Percentiles rank a stretch among this genome's conserved stretches.
Evolutionary conservation across 2,888 invertebrate species (phyloP).

Genomic region (Clusia tigrina): DNA sequence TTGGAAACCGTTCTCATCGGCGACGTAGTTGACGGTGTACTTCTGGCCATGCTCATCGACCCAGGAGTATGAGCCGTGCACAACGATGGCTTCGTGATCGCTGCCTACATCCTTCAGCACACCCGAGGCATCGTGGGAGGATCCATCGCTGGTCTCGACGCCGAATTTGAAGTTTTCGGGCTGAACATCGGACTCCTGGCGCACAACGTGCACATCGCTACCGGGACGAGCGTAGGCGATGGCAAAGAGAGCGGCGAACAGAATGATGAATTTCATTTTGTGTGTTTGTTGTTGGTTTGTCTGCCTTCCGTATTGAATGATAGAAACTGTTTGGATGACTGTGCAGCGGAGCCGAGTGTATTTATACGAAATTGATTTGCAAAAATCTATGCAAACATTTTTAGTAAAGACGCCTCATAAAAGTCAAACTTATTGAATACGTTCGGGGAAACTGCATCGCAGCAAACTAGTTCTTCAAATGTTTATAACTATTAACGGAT

Average conservation of each 20-base stretch:
- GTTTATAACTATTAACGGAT: too few species aligned
- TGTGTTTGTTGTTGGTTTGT: slow-evolving; percentile 23
- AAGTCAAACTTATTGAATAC: too few species aligned
- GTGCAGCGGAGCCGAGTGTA: too few species aligned
- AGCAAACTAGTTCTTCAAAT: too few species aligned
- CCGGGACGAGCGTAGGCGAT: slow-evolving; percentile 38
- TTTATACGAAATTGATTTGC: too few species aligned
- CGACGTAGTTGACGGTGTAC: slow-evolving; percentile 66
- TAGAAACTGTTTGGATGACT: too few species aligned
- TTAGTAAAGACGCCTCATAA: too few species aligned
- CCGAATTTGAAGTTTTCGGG: slow-evolving; percentile 67
- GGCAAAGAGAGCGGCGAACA: slow-evolving; percentile 59
- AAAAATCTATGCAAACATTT: too few species aligned
- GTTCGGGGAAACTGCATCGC: too few species aligned
- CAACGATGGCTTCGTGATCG: slow-evolving; percentile 52
- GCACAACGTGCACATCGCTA: slow-evolving; percentile 67
- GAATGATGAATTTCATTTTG: slow-evolving; percentile 54
- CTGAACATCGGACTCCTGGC: slow-evolving; percentile 66
- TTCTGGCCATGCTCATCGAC: slow-evolving; percentile 67
- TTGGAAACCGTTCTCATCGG: slow-evolving; percentile 50
- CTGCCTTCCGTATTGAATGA: too few species aligned
- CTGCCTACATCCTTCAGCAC: slow-evolving; percentile 46
- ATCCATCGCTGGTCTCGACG: slow-evolving; percentile 47
- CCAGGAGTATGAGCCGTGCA: slow-evolving; percentile 58
- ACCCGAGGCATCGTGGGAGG: slow-evolving; percentile 32